Percentiles rank a stretch among this genome's conserved stretches.
Conservation (phyloP, 2,888 invertebrate genomes). For the Cheilosia grossa region DNA sequence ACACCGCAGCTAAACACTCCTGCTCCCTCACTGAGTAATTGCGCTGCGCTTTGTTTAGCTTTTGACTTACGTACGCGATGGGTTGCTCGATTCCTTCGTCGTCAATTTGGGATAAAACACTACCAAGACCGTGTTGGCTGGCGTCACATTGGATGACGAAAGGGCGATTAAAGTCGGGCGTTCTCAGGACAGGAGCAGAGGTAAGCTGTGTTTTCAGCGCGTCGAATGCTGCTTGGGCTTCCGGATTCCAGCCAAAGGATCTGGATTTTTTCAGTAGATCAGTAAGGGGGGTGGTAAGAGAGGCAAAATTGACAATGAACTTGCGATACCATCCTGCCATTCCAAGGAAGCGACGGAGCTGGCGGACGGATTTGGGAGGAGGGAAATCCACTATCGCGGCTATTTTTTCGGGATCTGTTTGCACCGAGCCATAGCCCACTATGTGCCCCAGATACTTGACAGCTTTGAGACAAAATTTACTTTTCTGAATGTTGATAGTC, state of each 20-base stretch:
- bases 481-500: neutral
- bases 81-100: constrained; percentile 14
- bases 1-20: neutral
- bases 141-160: too few species aligned
- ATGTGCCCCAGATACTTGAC: neutral
- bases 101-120: neutral
- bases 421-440: neutral
- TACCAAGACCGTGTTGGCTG: neutral
- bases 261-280: too few species aligned
- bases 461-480: neutral
- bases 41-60: neutral
- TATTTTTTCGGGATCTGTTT: neutral
- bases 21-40: neutral
- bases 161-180: too few species aligned
- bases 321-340: too few species aligned
- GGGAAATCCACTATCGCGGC: constrained; percentile 11
- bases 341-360: constrained; percentile 16
- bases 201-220: too few species aligned
- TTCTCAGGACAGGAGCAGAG: too few species aligned
- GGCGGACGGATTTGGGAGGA: constrained; percentile 13
- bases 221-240: too few species aligned
- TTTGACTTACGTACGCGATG: constrained; percentile 7
- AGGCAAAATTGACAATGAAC: too few species aligned
- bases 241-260: too few species aligned
- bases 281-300: too few species aligned